These are phyloP conservation scores for Aurelia coerulea DNA, from an alignment of 30 jellyfish, hydroid and myxozoan species.

Conservation along the genomic window DNA sequence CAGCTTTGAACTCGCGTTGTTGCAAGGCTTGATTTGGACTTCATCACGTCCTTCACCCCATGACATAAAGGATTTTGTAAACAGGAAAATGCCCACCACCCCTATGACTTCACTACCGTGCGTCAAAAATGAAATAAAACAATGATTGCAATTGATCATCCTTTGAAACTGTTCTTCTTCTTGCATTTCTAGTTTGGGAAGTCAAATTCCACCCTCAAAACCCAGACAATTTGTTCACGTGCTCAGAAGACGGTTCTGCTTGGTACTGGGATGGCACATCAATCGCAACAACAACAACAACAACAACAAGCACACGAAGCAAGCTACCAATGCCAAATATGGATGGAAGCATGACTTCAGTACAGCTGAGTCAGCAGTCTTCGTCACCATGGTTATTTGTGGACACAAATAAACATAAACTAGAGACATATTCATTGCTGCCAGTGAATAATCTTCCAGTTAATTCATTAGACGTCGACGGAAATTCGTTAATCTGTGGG, in stretches of 20 bases:
- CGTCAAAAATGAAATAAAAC: no score
- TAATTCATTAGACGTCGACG: conserved; percentile 77
- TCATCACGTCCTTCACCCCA: no score
- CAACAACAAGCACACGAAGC: conserved; percentile 22
- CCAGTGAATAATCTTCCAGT: conserved; percentile 83
- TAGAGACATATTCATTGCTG: conserved; percentile 90
- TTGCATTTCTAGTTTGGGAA: conserved; percentile 80
- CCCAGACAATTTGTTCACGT: conserved; percentile 95
- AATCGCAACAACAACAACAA: conserved; percentile 37
- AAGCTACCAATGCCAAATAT: conserved; percentile 30
- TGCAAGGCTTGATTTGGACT: no score
- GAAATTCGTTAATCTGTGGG: conserved; percentile 78
- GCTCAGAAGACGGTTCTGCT: conserved; percentile 96
- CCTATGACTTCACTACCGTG: no score
- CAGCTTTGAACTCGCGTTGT: no score
- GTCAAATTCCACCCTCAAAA: conserved; percentile 84
- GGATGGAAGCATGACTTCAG: conserved; percentile 17
- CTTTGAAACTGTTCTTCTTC: not conserved
- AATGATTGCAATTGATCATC: no score
- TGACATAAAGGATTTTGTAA: no score
- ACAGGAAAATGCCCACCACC: no score
- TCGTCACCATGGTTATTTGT: conserved; percentile 82
- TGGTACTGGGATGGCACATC: conserved; percentile 99
- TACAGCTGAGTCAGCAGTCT: conserved; percentile 2
- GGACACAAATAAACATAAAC: conserved; percentile 86